Percentiles rank a stretch among this genome's conserved stretches.
Conservation (phyloP, 2,888 invertebrate genomes). For the Carpatolechia fugitivella region DNA sequence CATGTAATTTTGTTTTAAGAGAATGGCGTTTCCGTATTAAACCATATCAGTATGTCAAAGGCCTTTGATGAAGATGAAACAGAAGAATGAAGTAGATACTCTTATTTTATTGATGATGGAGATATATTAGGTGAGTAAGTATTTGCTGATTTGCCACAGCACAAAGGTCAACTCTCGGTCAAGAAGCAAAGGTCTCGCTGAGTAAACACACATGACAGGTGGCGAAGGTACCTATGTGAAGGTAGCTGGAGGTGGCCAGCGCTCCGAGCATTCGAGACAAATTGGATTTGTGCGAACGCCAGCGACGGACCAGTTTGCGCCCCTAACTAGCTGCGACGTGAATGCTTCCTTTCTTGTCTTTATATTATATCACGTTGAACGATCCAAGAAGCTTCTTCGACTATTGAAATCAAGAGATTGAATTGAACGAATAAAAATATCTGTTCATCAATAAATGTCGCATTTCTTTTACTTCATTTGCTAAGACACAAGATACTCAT, state of each 20-base stretch:
- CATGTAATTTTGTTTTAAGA: no score
- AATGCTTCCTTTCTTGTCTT: slow-evolving; percentile 59
- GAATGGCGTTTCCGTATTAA: no score
- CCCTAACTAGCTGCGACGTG: slow-evolving; percentile 74
- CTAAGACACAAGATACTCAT: no score
- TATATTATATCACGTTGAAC: slow-evolving; percentile 54
- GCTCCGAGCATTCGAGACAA: slow-evolving; percentile 61
- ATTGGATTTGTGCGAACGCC: slow-evolving; percentile 73
- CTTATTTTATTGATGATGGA: no score
- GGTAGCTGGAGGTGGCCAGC: slow-evolving; percentile 19
- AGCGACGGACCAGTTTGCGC: slow-evolving; percentile 69
- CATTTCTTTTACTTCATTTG: no score
- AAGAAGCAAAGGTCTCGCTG: slow-evolving; percentile 8
- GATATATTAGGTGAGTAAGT: no score
- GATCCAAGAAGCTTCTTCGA: slow-evolving; percentile 35
- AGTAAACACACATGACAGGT: slow-evolving; percentile 15
- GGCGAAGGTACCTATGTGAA: background rate
- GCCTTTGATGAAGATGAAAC: no score
- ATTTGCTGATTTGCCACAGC: no score
- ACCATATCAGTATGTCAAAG: no score
- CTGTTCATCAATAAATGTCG: no score
- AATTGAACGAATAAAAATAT: background rate
- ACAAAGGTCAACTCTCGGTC: background rate
- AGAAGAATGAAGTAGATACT: no score
- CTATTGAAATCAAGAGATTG: background rate